A percentile compares a stretch with the other conserved stretches of the same genome.
Conservation (phyloP, 2,888 invertebrate genomes). For the Ommatoiulus sabulosus region DNA sequence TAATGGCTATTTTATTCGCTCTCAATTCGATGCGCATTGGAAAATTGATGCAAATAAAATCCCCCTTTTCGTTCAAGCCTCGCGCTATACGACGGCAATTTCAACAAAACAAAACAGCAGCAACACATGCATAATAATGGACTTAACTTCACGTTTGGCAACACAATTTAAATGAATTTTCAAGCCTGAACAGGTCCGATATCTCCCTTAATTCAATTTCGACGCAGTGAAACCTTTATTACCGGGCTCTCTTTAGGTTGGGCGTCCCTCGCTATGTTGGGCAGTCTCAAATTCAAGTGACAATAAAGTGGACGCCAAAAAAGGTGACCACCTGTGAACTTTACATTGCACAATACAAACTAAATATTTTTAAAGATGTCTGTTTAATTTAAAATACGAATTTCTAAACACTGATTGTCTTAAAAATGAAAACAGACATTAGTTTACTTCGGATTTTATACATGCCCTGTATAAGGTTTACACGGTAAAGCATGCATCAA, state of each 20-base stretch:
- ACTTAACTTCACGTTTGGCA: constrained; percentile 36
- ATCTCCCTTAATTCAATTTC: constrained; percentile 40
- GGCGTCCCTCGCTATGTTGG: not conserved
- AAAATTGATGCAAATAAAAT: constrained; percentile 15
- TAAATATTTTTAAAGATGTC: too few relatives aligned
- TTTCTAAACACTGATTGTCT: too few relatives aligned
- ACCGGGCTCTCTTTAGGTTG: not conserved
- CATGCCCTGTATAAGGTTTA: too few relatives aligned
- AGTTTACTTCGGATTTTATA: too few relatives aligned
- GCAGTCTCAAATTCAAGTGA: not conserved
- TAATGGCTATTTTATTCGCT: not conserved
- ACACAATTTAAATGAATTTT: constrained; percentile 35
- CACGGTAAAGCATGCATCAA: too few relatives aligned
- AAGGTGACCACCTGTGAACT: too few relatives aligned
- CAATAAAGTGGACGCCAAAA: too few relatives aligned
- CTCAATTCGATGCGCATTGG: not conserved
- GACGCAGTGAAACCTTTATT: constrained; percentile 23
- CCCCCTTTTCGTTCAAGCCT: not conserved
- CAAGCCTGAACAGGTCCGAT: not conserved
- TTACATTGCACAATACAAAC: too few relatives aligned
- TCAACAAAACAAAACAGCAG: not conserved
- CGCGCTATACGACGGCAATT: not conserved
- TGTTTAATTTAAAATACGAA: too few relatives aligned
- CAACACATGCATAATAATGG: constrained; percentile 26
- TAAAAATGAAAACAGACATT: too few relatives aligned